Conservation (phyloP, 2,797 vertebrate species). For the Calcarius lapponicus region DNA sequence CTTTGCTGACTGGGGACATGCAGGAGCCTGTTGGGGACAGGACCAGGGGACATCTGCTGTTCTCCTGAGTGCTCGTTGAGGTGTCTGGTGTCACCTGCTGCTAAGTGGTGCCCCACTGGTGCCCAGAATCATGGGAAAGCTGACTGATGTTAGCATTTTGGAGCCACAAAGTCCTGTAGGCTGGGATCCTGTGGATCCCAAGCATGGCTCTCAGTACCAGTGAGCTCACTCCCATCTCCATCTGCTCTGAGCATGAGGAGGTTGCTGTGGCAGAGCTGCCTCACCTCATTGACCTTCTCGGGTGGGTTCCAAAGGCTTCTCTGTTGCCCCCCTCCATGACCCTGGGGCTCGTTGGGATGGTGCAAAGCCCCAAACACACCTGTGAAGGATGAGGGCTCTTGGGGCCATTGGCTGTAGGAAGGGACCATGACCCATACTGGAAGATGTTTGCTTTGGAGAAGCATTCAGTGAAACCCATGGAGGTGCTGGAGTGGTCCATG, state of each 20-base stretch:
- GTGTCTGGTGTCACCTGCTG: neutral
- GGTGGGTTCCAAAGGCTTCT: neutral
- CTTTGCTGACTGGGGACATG: neutral
- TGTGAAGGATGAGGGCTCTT: neutral
- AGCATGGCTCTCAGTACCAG: neutral
- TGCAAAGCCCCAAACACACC: neutral
- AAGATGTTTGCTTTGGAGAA: neutral
- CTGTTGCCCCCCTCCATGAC: neutral
- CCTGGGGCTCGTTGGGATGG: neutral
- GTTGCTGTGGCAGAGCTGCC: neutral
- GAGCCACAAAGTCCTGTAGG: neutral
- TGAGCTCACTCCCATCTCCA: neutral
- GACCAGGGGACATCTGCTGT: neutral
- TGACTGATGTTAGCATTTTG: neutral
- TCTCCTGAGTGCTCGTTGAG: neutral
- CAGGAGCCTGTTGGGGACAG: neutral
- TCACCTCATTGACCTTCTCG: neutral
- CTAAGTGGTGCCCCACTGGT: neutral
- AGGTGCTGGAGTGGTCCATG: neutral
- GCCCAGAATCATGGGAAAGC: neutral
- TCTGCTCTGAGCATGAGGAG: neutral
- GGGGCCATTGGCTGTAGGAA: neutral
- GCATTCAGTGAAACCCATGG: neutral
- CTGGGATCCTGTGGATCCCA: neutral
- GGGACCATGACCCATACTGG: neutral